Conservation (phyloP, 2,888 invertebrate genomes). For the Seladonia tumulorum region DNA sequence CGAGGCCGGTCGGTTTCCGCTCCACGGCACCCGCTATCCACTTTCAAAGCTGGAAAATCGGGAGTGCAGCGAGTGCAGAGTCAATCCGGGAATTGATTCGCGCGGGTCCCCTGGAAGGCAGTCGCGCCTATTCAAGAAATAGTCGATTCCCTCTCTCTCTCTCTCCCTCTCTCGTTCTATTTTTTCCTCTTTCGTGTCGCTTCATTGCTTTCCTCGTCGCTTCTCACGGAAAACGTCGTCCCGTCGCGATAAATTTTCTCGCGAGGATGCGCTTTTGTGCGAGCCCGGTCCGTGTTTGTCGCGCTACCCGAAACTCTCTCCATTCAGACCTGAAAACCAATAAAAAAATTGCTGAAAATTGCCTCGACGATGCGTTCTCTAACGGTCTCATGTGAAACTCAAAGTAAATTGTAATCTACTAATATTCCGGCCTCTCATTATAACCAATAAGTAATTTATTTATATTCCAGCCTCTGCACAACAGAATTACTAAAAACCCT, state of each 20-base stretch:
- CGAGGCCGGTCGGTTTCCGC: conserved; percentile 33
- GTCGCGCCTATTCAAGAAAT: conserved; percentile 56
- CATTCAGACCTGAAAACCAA: conserved; percentile 10
- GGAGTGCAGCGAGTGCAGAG: conserved; percentile 39
- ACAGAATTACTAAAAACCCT: no score
- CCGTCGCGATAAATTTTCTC: conserved; percentile 53
- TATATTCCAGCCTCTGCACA: no score
- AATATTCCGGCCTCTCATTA: no score
- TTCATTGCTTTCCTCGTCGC: conserved; percentile 36
- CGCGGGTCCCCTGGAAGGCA: conserved; percentile 38
- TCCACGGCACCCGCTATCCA: conserved; percentile 13
- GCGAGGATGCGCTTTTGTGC: conserved; percentile 48
- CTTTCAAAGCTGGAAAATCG: conserved; percentile 49
- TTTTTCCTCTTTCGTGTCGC: not conserved
- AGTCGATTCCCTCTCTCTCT: not conserved
- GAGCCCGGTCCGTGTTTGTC: conserved; percentile 11
- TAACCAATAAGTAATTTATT: no score
- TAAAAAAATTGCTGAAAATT: conserved; percentile 21
- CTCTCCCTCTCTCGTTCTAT: not conserved
- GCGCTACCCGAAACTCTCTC: conserved; percentile 14
- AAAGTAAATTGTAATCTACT: not conserved
- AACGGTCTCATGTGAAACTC: no score
- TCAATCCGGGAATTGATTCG: conserved; percentile 63
- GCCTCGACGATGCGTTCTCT: not conserved
- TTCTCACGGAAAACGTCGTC: conserved; percentile 51